Conservation (phyloP, 2,113 vertebrate species). For the Stomatorhinus ivindoensis region DNA sequence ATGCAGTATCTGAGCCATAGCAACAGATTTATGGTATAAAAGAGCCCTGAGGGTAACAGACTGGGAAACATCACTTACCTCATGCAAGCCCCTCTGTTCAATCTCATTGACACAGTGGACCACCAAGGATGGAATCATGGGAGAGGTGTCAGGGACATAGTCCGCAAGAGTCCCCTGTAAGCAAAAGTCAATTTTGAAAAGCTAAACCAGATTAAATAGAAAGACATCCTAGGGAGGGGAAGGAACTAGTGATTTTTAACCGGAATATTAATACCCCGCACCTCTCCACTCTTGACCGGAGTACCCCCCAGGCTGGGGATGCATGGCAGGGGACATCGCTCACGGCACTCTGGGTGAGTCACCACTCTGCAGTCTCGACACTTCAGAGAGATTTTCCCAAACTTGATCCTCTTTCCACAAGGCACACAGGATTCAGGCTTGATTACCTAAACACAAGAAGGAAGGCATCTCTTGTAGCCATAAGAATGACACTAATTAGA, state of each 20-base stretch:
- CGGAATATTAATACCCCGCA: constrained; percentile 30
- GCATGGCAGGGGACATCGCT: constrained; percentile 89
- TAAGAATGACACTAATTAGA: background rate
- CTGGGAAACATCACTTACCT: constrained; percentile 61
- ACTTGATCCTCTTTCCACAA: constrained; percentile 91
- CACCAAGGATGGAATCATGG: constrained; percentile 88
- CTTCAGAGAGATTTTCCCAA: constrained; percentile 87
- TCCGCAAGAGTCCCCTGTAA: constrained; percentile 79
- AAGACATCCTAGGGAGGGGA: background rate
- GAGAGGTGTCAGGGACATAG: constrained; percentile 74
- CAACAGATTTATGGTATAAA: background rate
- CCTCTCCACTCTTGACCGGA: constrained; percentile 78
- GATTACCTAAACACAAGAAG: constrained; percentile 70
- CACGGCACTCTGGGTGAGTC: constrained; percentile 83
- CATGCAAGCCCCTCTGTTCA: constrained; percentile 82
- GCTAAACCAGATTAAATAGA: background rate
- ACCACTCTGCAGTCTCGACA: constrained; percentile 89
- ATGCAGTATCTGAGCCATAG: background rate
- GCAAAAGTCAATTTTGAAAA: background rate
- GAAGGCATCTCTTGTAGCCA: background rate
- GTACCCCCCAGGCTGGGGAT: constrained; percentile 76
- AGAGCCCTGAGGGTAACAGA: background rate
- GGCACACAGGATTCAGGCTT: constrained; percentile 96
- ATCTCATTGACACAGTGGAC: constrained; percentile 95
- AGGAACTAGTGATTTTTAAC: background rate